Base-by-base conservation (phyloP, 2,888 invertebrate genomes). In the Philereme transversata region DNA sequence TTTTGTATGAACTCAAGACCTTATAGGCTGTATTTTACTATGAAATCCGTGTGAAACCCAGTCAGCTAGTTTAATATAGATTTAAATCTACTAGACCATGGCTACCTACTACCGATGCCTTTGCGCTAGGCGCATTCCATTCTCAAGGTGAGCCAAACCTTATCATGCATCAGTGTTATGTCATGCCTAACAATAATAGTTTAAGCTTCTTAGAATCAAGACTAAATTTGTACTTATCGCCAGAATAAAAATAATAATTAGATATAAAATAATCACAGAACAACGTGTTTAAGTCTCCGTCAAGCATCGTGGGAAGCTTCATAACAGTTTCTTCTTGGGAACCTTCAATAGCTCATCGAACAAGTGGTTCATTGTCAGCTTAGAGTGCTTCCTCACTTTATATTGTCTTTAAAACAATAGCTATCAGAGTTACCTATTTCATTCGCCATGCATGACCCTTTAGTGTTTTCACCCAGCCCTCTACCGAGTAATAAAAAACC, bases 61-160 rank as follows among this genome's bases (percentile, higher is more conserved):
- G 1, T 22, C 3, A 2, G 22, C 22, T 22, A 22, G 22, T 22
- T 22, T 22, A 5, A 9, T 41, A 44, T 45, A 40, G 45, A 38
- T 57, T 11, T 45, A 36, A 9, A 40, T 8, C n/a, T 34, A 46
- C 38, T 40, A 51, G 11, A n/a, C 6, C 34, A 40, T 11, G 9
- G 10, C 22, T 64, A 56, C 36, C 40, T 56, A 45, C 49, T 67
- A 60, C 22, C 22, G 22, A 22, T 22, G 3, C 22, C 51, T 78
- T 76, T 64, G 77, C 73, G 75, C 79, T 77, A 77, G 77, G 79
- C 75, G 81, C 90, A 90, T 90, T 90, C 90, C 86, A 77, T 81
- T 85, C 77, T 77, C 90, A 90, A 90, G 90, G 90, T 87, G 82
- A 89, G 70, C 81, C 72, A 70, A 76, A 65, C 70, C 74, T 81